These are phyloP conservation scores for Conus ventricosus DNA, from an alignment of 1,140 invertebrate genomes.

Conservation along the genomic window DNA sequence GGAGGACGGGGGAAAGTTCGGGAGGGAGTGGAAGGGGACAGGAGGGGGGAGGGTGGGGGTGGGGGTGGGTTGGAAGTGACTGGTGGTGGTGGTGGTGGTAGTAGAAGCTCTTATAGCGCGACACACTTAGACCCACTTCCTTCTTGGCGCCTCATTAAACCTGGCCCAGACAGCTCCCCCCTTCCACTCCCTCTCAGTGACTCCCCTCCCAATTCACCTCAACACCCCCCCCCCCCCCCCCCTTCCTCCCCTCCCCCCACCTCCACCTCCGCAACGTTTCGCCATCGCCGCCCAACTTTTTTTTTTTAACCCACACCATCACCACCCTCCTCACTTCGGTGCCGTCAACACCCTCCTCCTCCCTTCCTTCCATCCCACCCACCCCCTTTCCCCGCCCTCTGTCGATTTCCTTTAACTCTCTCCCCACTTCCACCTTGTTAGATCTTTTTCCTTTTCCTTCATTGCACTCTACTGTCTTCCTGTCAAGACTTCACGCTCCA, in stretches of 20 bases:
- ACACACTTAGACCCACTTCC: neutral
- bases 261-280: neutral
- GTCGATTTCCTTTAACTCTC: no score
- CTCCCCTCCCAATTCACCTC: neutral
- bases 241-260: neutral
- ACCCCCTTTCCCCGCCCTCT: no score
- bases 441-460: neutral
- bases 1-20: neutral
- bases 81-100: neutral
- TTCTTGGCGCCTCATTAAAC: neutral
- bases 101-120: neutral
- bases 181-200: neutral
- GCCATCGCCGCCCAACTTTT: neutral
- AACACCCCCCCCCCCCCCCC: neutral
- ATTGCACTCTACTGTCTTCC: neutral
- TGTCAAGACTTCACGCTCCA: neutral
- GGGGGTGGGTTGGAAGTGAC: no score
- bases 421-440: no score
- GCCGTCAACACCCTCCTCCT: no score
- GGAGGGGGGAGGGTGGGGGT: no score
- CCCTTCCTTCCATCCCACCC: no score
- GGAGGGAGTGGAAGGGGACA: neutral
- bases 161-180: neutral
- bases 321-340: no score
- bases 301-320: no score